Percentiles rank a stretch among this genome's conserved stretches.
Evolutionary conservation across 2,888 invertebrate genomes (phyloP).

Genomic region (Phragmatobia fuliginosa): DNA sequence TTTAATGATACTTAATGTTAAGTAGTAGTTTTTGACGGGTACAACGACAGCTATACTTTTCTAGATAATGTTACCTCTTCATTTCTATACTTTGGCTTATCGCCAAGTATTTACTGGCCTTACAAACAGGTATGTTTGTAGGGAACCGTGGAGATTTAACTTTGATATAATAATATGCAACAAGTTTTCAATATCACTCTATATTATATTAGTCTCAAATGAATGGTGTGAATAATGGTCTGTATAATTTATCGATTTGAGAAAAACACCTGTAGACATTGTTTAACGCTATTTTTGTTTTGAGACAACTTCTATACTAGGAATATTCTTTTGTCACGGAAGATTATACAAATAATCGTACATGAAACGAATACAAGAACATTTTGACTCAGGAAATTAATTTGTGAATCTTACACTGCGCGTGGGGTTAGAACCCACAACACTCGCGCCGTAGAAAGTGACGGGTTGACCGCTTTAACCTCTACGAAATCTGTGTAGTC

Average conservation of each 20-base stretch:
- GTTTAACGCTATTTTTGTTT: not conserved
- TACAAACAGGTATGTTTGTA: not conserved
- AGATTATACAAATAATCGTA: no score
- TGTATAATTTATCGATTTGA: not conserved
- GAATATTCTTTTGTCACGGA: no score
- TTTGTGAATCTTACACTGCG: no score
- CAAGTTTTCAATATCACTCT: not conserved
- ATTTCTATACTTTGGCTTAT: not conserved
- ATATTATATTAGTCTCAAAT: not conserved
- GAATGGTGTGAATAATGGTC: not conserved
- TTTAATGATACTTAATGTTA: slow-evolving; percentile 44
- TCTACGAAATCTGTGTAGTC: not conserved
- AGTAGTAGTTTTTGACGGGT: not conserved
- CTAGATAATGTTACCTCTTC: not conserved
- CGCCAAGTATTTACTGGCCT: not conserved
- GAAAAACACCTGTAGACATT: not conserved
- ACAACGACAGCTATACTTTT: not conserved
- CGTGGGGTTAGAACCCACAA: no score
- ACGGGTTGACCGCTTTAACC: no score
- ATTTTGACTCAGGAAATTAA: no score
- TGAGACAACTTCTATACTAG: no score
- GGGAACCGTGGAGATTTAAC: not conserved
- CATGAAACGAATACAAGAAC: no score
- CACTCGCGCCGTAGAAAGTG: no score
- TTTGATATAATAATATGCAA: not conserved